These are phyloP conservation scores for Clostera curtula DNA, from an alignment of 2,888 invertebrate species.

Conservation along the genomic window DNA sequence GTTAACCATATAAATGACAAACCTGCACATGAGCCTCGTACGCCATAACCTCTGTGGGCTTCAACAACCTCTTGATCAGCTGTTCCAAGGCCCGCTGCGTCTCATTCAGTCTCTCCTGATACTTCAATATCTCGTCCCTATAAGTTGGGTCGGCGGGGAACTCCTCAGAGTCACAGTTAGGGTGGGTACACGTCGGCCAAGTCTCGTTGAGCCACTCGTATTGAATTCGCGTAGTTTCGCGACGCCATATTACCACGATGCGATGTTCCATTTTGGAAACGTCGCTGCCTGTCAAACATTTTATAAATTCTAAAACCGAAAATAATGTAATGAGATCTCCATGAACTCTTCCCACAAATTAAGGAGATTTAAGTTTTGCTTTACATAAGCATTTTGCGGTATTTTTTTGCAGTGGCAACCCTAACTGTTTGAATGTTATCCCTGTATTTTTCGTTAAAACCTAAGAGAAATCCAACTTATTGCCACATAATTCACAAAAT, in stretches of 20 bases:
- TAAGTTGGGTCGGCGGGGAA: conserved; percentile 34
- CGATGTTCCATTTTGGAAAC: conserved; percentile 77
- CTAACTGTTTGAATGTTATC: too few relatives aligned
- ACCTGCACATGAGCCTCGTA: conserved; percentile 88
- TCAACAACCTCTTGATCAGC: conserved; percentile 81
- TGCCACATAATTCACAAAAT: too few relatives aligned
- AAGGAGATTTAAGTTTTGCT: too few relatives aligned
- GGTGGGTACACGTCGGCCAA: conserved; percentile 76
- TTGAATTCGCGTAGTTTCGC: conserved; percentile 88
- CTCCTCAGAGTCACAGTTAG: conserved; percentile 29
- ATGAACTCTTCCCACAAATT: too few relatives aligned
- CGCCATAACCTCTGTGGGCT: conserved; percentile 82
- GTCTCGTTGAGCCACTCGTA: conserved; percentile 91
- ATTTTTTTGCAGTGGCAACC: too few relatives aligned
- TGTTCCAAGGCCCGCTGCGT: conserved; percentile 83
- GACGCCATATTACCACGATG: conserved; percentile 92
- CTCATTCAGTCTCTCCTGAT: conserved; percentile 75
- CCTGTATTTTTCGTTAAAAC: too few relatives aligned
- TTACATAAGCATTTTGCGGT: too few relatives aligned
- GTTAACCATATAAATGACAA: too few relatives aligned
- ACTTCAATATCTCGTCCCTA: conserved; percentile 47
- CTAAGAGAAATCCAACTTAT: too few relatives aligned
- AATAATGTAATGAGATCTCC: too few relatives aligned
- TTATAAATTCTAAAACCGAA: too few relatives aligned
- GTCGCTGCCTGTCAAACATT: conserved; percentile 54